Base-by-base conservation (phyloP, 1,140 invertebrate species). In the Chlorops oryzae region DNA sequence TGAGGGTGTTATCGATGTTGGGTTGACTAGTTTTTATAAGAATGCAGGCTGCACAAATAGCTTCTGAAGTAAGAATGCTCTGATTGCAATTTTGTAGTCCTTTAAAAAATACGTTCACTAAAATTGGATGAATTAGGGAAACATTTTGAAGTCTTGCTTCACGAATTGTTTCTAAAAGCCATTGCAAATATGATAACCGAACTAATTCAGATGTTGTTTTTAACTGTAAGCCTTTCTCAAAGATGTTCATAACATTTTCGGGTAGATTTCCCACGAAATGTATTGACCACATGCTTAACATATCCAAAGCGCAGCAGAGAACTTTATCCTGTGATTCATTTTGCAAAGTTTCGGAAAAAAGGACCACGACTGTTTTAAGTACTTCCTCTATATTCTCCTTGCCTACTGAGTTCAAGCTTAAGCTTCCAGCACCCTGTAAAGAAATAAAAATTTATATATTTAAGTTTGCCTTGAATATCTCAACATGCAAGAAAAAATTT, bases 321-420 rank as follows among this genome's bases (percentile, higher is more conserved):
- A 90, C 93, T 59, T 90, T 91, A 74, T 97, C 94, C 72, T 96
- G 92, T 42, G 90, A 87, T 79, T 98, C 94, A 25, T 80, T 80
- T 64, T 93, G 88, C 18, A 96, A 75, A 18, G 92, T 80, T 63
- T 88, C 86, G 13, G 87, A 76, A 62, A 92, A 87, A 50, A 85
- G 77, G 28, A 83, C 77, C 2, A 80, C 75, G 3, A 84, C 83
- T 23, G 73, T 77, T 42, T 78, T 72, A 41, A 84, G 80, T 46
- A 94, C 72, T 51, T 75, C 70, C 51, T 80, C 73, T 0, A 81
- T 64, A 42, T 80, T 76, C 5, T 75, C 77, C 3, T 78, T 80
- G 15, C 75, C 69, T 12, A 90, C 82, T 9, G 76, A 75, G 63
- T 92, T 86, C 47, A 80, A 79, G 62, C 85, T 89, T 24, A 94